Base-by-base conservation (phyloP, 2,797 vertebrate species). In the Xenentodon cancila region DNA sequence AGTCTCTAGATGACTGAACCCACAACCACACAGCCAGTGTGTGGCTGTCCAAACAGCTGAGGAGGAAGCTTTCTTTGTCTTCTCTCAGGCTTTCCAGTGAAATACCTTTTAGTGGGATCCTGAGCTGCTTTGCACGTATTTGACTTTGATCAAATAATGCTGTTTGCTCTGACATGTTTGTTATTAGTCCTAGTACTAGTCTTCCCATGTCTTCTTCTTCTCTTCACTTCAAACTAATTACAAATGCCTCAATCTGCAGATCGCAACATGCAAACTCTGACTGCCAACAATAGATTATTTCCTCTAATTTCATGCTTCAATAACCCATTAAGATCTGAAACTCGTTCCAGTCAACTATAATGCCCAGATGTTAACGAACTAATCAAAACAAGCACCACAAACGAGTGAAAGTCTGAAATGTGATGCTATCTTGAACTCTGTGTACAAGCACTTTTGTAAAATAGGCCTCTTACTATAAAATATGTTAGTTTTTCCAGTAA, bases 1-100 rank as follows among this genome's bases (percentile, higher is more conserved):
- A 18, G 62, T 71, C 25, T 61, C 43, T 66, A 69, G 67, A 71
- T 49, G 62, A 56, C n/a, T 44, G 21, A 50, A 74, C 43, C 48
- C 70, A 74, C 37, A 71, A 50, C 37, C 15, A 4, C 37, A 15
- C 37, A 40, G 13, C 37, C 37, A 40, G 13, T 5, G 13, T 40
- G 37, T 40, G 37, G 37, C 37, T 5, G 37, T 16, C 37, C 37
- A 67, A 73, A 77, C 68, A 57, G 53, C 56, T 44, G 0, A 2
- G 5, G 42, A 50, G 42, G 47, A 56, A 9, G n/a, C 53, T 70
- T 68, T 55, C 34, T 53, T 75, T 30, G 59, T 17, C 22, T 56
- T 25, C 57, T 40, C 37, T 15, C 9, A 13, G 4, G 15, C 37
- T 40, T 25, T 25, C 25, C 25, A 30, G 30, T 30, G 7, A 30